A percentile compares a stretch with the other conserved stretches of the same genome.
Evolutionary conservation across 2,113 vertebrate genomes (phyloP).

Genomic region (Ceyx margarethae): DNA sequence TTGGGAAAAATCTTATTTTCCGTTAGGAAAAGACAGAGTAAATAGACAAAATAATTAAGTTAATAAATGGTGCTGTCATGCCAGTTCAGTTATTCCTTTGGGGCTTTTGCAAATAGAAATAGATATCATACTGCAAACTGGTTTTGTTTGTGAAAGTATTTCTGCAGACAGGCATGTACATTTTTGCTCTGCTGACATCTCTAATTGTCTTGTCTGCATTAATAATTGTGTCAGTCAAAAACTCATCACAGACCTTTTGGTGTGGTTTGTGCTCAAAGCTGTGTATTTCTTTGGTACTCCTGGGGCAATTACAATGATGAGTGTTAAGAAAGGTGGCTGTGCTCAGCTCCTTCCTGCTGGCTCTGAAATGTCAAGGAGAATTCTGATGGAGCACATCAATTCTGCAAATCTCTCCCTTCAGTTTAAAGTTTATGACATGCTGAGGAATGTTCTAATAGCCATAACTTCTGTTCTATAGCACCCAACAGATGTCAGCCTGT

Average conservation of each 20-base stretch:
- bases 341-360: background rate
- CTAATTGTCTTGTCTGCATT: background rate
- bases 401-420: background rate
- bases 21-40: background rate
- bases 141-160: background rate
- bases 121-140: background rate
- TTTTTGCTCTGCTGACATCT: background rate
- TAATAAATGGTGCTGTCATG: background rate
- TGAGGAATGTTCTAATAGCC: background rate
- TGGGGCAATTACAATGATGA: background rate
- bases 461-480: background rate
- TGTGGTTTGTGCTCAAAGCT: background rate
- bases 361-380: background rate
- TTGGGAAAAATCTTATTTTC: background rate
- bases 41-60: background rate
- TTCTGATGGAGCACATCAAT: background rate
- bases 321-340: rapidly evolving
- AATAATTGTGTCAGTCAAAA: background rate
- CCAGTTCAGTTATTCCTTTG: background rate
- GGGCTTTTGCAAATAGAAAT: background rate
- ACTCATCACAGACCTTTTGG: background rate
- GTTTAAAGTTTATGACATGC: background rate
- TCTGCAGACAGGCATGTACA: background rate
- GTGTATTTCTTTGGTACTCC: rapidly evolving
- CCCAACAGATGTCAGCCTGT: background rate